A percentile compares a stretch with the other conserved stretches of the same genome.
Evolutionary conservation across 2,113 vertebrate species (phyloP).

Genomic region (Myrmecobius fasciatus): DNA sequence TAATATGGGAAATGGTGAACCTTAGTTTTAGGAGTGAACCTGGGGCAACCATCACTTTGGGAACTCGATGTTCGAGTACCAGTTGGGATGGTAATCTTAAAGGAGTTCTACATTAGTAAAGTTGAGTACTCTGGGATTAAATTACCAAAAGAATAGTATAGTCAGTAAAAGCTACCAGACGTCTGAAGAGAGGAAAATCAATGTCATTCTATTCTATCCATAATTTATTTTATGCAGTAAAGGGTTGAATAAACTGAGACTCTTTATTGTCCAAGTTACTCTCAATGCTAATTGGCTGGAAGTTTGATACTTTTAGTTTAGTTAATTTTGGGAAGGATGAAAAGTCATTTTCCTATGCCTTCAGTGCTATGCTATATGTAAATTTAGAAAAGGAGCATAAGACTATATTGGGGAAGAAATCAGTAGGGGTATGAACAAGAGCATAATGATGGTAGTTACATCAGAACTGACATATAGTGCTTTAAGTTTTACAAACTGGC

Average conservation of each 20-base stretch:
- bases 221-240: neutral
- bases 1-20: neutral
- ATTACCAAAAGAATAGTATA: neutral
- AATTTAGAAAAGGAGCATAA: neutral
- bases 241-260: neutral
- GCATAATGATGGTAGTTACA: neutral
- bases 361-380: constrained; percentile 1
- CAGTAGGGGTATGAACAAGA: neutral
- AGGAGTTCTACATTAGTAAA: neutral
- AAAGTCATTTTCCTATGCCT: constrained; percentile 31
- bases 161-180: neutral
- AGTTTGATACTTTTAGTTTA: constrained; percentile 47
- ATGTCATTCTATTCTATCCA: neutral
- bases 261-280: neutral
- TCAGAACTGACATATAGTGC: neutral
- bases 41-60: neutral
- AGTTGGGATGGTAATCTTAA: neutral
- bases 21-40: neutral
- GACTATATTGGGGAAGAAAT: neutral
- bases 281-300: neutral
- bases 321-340: constrained; percentile 32
- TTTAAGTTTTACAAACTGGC: constrained; percentile 31
- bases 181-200: neutral
- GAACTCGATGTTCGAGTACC: neutral
- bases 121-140: neutral